Conservation (phyloP, 2,113 vertebrate species). For the Myrmecophaga tridactyla region DNA sequence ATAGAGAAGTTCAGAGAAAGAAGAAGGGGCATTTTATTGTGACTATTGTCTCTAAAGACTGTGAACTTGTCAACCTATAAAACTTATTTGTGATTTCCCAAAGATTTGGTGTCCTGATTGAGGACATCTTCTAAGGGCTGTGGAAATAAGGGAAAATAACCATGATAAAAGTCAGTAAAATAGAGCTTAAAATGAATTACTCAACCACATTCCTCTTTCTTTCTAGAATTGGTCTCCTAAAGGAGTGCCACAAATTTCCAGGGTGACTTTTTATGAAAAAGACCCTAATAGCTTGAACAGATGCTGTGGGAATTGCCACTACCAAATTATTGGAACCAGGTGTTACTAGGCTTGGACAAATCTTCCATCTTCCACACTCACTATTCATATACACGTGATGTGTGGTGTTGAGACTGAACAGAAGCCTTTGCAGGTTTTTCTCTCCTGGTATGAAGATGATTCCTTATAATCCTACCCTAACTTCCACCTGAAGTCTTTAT, state of each 20-base stretch:
- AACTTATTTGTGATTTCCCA: constrained; percentile 16
- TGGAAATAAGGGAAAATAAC: not conserved
- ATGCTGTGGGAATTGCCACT: not conserved
- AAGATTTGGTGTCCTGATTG: not conserved
- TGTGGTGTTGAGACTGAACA: not conserved
- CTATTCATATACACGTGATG: not conserved
- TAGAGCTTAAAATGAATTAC: not conserved
- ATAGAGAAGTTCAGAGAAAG: not conserved
- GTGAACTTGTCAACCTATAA: not conserved
- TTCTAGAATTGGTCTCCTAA: not conserved
- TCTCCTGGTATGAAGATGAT: not conserved
- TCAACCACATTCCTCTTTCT: not conserved
- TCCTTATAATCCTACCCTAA: not conserved
- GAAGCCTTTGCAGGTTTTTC: not conserved
- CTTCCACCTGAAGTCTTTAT: not conserved
- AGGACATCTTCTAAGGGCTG: not conserved
- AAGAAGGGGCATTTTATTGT: not conserved
- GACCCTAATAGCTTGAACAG: not conserved
- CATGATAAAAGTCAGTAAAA: not conserved
- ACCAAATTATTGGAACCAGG: not conserved
- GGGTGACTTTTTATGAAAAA: not conserved
- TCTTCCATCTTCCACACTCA: not conserved
- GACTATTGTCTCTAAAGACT: not conserved
- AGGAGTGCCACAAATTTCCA: not conserved
- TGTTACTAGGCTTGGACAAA: not conserved